Conservation (phyloP, 92 coral and sea anemone species). For the Porites lobata region DNA sequence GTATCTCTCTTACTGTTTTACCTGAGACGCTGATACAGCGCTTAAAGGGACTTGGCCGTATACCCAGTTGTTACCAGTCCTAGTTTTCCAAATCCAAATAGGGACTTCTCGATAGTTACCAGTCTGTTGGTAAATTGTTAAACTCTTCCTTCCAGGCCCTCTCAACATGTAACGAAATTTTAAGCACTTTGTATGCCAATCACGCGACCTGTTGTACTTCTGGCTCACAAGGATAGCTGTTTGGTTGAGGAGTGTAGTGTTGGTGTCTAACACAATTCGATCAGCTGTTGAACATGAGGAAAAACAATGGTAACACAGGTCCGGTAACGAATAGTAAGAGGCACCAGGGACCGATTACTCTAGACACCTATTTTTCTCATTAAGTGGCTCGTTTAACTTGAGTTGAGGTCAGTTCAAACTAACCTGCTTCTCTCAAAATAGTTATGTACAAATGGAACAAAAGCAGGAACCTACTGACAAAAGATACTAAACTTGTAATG, state of each 20-base stretch:
- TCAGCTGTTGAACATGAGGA: neutral
- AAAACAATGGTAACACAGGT: too few relatives aligned
- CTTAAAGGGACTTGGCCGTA: constrained; percentile 58
- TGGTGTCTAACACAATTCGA: constrained; percentile 15
- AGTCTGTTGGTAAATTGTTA: constrained; percentile 33
- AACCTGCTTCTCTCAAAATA: too few relatives aligned
- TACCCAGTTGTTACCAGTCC: constrained; percentile 21
- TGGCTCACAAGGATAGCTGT: constrained; percentile 46
- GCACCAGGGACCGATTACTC: too few relatives aligned
- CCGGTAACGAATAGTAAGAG: neutral
- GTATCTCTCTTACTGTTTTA: neutral
- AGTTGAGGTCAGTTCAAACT: too few relatives aligned
- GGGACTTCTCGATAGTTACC: constrained; percentile 15
- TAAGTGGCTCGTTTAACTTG: too few relatives aligned
- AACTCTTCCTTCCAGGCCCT: constrained; percentile 31
- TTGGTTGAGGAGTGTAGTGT: neutral
- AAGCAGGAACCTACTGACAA: too few relatives aligned
- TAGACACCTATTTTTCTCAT: too few relatives aligned
- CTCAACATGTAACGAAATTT: constrained; percentile 54
- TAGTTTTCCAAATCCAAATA: constrained; percentile 7
- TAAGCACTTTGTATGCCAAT: constrained; percentile 49
- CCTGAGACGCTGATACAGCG: constrained; percentile 44
- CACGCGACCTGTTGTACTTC: constrained; percentile 41
- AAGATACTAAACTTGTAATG: too few relatives aligned
- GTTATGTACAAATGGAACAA: too few relatives aligned